These are phyloP conservation scores for Coelogynopora nodosa DNA, from an alignment of 2,888 invertebrate species.

Conservation along the genomic window DNA sequence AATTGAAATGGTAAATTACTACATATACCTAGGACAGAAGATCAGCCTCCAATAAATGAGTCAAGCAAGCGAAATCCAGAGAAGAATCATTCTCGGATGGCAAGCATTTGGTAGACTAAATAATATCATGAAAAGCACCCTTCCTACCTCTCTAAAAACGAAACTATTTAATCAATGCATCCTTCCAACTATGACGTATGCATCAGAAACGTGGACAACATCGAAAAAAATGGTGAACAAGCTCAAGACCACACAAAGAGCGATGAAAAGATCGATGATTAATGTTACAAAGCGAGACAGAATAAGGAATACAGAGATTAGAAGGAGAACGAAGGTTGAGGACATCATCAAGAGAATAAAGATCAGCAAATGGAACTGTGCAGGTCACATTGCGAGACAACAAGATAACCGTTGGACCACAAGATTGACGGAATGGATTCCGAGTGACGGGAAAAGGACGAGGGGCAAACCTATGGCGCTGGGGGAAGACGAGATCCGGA, in stretches of 20 bases:
- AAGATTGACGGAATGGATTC: not conserved
- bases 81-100: too few species aligned
- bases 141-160: too few species aligned
- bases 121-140: too few species aligned
- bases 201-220: not conserved
- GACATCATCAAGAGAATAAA: not conserved
- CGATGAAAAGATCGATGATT: not conserved
- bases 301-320: not conserved
- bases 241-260: not conserved
- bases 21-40: too few species aligned
- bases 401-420: not conserved
- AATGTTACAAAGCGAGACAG: not conserved
- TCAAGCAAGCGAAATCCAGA: not conserved
- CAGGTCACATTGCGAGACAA: not conserved
- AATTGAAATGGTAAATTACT: too few species aligned
- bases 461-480: not conserved
- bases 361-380: not conserved
- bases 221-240: not conserved
- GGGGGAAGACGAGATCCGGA: too few species aligned
- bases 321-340: not conserved
- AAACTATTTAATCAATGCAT: too few species aligned
- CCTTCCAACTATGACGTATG: not conserved
- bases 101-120: too few species aligned
- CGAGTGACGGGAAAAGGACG: not conserved
- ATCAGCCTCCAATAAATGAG: not conserved